A percentile compares a stretch with the other conserved stretches of the same genome.
Evolutionary conservation across 2,113 vertebrate genomes (phyloP).

Genomic region (Hiodon alosoides): DNA sequence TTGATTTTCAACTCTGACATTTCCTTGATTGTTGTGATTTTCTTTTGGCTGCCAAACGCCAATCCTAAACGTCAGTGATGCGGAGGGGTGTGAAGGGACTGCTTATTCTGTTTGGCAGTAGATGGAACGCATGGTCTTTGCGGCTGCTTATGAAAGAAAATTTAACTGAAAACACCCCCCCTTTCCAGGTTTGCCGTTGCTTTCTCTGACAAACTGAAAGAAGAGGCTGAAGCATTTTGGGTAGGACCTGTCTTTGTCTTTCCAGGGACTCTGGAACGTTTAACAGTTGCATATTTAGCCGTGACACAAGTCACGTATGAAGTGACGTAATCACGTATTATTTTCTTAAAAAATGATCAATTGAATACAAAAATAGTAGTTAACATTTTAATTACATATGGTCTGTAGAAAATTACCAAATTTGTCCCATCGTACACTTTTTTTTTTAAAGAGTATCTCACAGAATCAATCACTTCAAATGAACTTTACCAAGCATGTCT

Average conservation of each 20-base stretch:
- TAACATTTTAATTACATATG: too few species aligned
- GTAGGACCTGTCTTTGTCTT: constrained; percentile 55
- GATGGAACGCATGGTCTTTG: neutral
- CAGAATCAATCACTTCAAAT: too few species aligned
- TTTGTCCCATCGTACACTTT: too few species aligned
- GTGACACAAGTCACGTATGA: too few species aligned
- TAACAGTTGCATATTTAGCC: too few species aligned
- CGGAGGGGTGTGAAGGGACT: neutral
- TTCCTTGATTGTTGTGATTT: constrained; percentile 29
- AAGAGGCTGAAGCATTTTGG: constrained; percentile 67
- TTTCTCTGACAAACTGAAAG: constrained; percentile 78
- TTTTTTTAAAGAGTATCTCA: too few species aligned
- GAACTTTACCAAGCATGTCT: too few species aligned
- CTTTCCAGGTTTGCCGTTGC: constrained; percentile 81
- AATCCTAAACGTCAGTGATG: neutral
- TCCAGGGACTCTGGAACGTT: neutral
- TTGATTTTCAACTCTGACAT: constrained; percentile 16
- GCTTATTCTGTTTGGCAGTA: neutral
- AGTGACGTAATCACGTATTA: too few species aligned
- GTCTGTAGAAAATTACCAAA: too few species aligned
- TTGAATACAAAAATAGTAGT: too few species aligned
- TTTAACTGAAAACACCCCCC: constrained; percentile 14
- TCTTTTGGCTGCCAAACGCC: constrained; percentile 13
- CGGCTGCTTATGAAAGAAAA: neutral
- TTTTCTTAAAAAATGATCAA: too few species aligned